phyloP scores from a whole-genome alignment of 2,888 invertebrate genomes.

The Spialia ferax region DNA sequence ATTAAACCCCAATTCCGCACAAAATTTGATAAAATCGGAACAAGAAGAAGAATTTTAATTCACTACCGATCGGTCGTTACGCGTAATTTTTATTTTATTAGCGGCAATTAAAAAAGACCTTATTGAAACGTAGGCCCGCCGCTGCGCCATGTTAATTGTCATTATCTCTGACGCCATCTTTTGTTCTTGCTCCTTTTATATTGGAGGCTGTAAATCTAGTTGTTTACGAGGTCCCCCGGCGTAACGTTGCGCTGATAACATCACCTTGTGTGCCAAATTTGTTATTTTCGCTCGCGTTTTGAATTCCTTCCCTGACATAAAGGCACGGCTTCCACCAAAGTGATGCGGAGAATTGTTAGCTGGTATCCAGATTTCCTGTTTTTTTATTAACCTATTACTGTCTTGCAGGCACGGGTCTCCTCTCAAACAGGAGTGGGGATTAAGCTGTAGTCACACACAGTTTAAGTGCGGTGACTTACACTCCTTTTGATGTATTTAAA shows the following conservation, averaged over 20 bases:
- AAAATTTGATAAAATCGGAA: conserved; percentile 29
- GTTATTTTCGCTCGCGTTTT: conserved; percentile 46
- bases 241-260: conserved; percentile 54
- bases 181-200: conserved; percentile 49
- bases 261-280: conserved; percentile 52
- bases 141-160: conserved; percentile 57
- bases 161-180: conserved; percentile 65
- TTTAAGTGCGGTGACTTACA: no score
- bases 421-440: no score
- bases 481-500: no score
- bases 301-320: conserved; percentile 14
- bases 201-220: conserved; percentile 58
- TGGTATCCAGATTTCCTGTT: no score
- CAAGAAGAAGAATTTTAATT: conserved; percentile 37
- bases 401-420: no score
- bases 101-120: conserved; percentile 56
- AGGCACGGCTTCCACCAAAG: no score
- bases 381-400: no score
- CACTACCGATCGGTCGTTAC: conserved; percentile 13
- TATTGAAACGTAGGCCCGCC: conserved; percentile 56
- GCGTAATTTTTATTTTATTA: conserved; percentile 50
- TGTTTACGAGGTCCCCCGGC: conserved; percentile 58
- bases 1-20: conserved; percentile 27
- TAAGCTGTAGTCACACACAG: no score
- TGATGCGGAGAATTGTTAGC: no score